phyloP scores from a whole-genome alignment of 2,888 invertebrate genomes.

The Thymelicus lineola region DNA sequence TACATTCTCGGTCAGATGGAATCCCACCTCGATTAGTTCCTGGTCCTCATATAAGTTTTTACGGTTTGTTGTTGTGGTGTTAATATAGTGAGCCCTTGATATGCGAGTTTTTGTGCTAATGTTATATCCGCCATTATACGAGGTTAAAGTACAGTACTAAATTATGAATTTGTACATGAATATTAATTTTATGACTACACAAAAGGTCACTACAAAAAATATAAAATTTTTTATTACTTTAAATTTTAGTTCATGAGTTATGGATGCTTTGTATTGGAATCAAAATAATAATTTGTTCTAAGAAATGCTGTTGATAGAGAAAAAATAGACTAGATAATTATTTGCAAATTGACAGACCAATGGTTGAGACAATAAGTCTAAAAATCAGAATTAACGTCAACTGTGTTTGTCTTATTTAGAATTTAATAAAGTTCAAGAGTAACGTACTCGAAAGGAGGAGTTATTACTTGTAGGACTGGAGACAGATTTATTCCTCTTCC shows the following conservation, averaged over 20 bases:
- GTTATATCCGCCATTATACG: conserved; percentile 15
- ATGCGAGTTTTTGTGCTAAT: conserved; percentile 30
- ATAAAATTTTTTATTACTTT: neutral
- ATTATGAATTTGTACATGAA: neutral
- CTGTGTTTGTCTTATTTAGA: no score
- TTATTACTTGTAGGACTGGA: no score
- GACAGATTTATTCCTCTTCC: no score
- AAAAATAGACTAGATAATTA: neutral
- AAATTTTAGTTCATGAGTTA: neutral
- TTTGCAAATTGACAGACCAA: no score
- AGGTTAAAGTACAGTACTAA: conserved; percentile 2
- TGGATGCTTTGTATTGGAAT: neutral
- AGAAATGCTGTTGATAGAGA: neutral
- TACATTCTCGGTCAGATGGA: conserved; percentile 22
- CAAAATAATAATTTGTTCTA: neutral
- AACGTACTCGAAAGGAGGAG: no score
- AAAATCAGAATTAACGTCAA: no score
- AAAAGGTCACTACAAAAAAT: neutral
- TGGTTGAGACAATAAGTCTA: no score
- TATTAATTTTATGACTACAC: neutral
- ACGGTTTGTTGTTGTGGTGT: conserved; percentile 12
- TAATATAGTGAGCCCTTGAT: conserved; percentile 18
- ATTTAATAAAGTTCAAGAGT: no score
- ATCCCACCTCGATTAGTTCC: conserved; percentile 41
- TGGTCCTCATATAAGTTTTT: conserved; percentile 30